Evolutionary conservation across 2,797 vertebrate species (phyloP).

Genomic region (Bovichtus variegatus): DNA sequence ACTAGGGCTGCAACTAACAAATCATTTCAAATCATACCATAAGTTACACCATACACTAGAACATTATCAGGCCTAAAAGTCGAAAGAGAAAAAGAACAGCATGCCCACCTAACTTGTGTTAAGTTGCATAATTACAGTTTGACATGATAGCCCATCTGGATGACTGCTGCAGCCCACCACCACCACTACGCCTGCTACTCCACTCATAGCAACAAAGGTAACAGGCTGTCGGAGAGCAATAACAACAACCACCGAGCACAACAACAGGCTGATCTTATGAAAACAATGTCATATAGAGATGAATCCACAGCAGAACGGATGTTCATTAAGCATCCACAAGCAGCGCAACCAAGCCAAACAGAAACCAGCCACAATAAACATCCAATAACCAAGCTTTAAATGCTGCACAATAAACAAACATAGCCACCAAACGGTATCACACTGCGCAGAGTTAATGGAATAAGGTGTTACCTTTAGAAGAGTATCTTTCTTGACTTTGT

Average conservation of each 20-base stretch:
- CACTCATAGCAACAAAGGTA: constrained; percentile 39
- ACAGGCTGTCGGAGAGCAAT: constrained; percentile 52
- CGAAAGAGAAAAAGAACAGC: constrained; percentile 6
- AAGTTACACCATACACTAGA: not conserved
- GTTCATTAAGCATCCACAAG: constrained; percentile 43
- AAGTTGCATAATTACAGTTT: constrained; percentile 29
- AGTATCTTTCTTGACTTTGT: constrained; percentile 34
- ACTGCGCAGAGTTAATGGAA: not conserved
- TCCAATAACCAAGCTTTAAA: not conserved
- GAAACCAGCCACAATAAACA: constrained; percentile 15
- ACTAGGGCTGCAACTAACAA: too few relatives aligned
- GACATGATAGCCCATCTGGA: constrained; percentile 12
- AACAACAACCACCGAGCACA: constrained; percentile 43
- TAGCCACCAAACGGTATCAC: not conserved
- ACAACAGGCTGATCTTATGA: constrained; percentile 33
- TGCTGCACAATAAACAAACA: constrained; percentile 28
- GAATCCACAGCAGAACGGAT: constrained; percentile 29
- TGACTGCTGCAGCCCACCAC: constrained; percentile 28
- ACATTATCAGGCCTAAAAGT: not conserved
- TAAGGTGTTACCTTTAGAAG: constrained; percentile 28
- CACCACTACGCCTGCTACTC: constrained; percentile 19
- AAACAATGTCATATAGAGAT: constrained; percentile 45
- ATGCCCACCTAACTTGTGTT: not conserved
- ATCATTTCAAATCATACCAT: not conserved
- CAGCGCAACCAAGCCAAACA: constrained; percentile 16